phyloP scores from a whole-genome alignment of 1,140 invertebrate genomes.

The Atta cephalotes region DNA sequence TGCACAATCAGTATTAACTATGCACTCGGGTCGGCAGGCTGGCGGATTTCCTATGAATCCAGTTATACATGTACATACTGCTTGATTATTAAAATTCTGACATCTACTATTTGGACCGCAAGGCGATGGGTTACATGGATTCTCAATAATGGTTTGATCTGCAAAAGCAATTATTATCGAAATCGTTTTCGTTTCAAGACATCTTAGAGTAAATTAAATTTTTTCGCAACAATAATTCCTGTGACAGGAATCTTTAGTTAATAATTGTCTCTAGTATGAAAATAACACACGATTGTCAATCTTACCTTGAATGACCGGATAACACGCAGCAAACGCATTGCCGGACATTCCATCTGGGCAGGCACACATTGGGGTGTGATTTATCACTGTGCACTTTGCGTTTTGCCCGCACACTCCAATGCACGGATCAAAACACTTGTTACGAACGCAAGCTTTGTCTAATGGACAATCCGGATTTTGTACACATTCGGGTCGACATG shows the following conservation, averaged over 20 bases:
- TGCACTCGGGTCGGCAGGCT: constrained; percentile 86
- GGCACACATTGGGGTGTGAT: constrained; percentile 91
- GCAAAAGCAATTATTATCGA: constrained; percentile 78
- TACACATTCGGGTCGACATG: constrained; percentile 90
- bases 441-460: constrained; percentile 90
- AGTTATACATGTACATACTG: constrained; percentile 84
- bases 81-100: constrained; percentile 83
- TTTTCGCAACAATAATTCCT: constrained; percentile 27
- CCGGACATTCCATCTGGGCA: constrained; percentile 90
- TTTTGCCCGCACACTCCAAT: constrained; percentile 90
- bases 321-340: constrained; percentile 90
- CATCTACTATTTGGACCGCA: constrained; percentile 88
- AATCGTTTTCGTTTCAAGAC: constrained; percentile 66
- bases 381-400: constrained; percentile 90
- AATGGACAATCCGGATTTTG: constrained; percentile 90
- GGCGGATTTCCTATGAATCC: constrained; percentile 85
- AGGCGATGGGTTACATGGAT: constrained; percentile 86
- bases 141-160: constrained; percentile 76
- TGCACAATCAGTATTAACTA: constrained; percentile 85
- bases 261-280: neutral
- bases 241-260: neutral
- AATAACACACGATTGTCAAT: constrained; percentile 23
- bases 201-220: constrained; percentile 49
- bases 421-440: constrained; percentile 92
- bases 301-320: constrained; percentile 83